Conservation (phyloP, 1,140 invertebrate species). For the Lepidurus packardi region DNA sequence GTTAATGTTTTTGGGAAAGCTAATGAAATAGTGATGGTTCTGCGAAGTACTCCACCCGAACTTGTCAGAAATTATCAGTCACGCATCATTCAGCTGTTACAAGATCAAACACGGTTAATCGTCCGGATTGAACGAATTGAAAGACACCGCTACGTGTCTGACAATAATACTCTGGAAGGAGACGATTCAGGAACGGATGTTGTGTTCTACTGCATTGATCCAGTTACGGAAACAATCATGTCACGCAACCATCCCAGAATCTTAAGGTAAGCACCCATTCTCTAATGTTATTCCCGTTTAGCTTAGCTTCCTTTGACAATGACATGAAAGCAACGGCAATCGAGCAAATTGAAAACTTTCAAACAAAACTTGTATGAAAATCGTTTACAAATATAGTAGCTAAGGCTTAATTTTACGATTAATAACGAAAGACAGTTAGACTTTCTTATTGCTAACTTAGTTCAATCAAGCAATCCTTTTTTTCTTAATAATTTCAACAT, state of each 20-base stretch:
- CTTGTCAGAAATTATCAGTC: conserved; percentile 58
- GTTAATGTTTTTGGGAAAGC: conserved; percentile 61
- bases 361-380: too few relatives aligned
- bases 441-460: too few relatives aligned
- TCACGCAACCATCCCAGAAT: conserved; percentile 62
- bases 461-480: too few relatives aligned
- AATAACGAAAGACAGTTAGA: too few relatives aligned
- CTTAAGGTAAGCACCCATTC: conserved; percentile 53
- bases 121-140: conserved; percentile 72
- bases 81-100: conserved; percentile 60
- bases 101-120: conserved; percentile 65
- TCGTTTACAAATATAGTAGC: too few relatives aligned
- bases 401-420: too few relatives aligned
- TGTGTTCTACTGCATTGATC: conserved; percentile 80
- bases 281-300: background rate
- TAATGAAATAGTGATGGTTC: conserved; percentile 69
- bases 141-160: conserved; percentile 55
- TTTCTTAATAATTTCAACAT: too few relatives aligned
- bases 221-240: conserved; percentile 65
- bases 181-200: conserved; percentile 72
- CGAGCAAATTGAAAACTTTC: too few relatives aligned
- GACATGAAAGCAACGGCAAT: too few relatives aligned
- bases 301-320: too few relatives aligned
- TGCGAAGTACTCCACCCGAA: conserved; percentile 67
- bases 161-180: conserved; percentile 65